phyloP scores from a whole-genome alignment of 2,888 invertebrate genomes.

The Plusia festucae region DNA sequence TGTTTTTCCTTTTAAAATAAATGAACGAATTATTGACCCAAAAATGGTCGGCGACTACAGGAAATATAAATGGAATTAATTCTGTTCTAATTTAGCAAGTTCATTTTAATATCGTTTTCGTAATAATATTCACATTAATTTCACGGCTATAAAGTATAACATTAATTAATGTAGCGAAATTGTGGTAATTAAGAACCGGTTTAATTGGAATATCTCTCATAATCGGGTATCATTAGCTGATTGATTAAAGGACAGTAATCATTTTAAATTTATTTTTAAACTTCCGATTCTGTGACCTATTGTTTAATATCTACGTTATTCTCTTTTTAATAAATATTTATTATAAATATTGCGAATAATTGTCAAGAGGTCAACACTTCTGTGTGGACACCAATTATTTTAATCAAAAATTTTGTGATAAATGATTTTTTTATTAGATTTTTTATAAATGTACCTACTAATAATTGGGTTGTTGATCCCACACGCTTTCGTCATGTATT shows the following conservation, averaged over 20 bases:
- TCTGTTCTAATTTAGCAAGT: not conserved
- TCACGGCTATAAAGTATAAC: slow-evolving; percentile 2
- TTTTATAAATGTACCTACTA: too few relatives aligned
- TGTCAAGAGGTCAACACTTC: too few relatives aligned
- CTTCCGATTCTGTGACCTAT: not conserved
- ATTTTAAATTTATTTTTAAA: not conserved
- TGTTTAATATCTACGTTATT: not conserved
- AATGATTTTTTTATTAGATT: too few relatives aligned
- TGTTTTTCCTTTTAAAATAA: too few relatives aligned
- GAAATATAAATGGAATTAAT: not conserved
- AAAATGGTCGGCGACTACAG: not conserved
- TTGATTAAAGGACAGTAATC: not conserved
- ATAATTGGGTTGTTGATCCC: too few relatives aligned
- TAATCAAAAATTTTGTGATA: too few relatives aligned
- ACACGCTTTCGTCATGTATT: too few relatives aligned
- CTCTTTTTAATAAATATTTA: not conserved
- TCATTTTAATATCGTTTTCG: not conserved
- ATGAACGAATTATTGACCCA: not conserved
- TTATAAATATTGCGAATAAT: too few relatives aligned
- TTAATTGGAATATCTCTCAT: not conserved
- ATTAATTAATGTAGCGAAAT: not conserved
- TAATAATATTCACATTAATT: not conserved
- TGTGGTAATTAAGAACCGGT: not conserved
- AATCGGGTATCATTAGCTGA: not conserved
- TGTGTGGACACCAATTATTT: too few relatives aligned